Percentiles rank a stretch among this genome's conserved stretches.
phyloP scores from a whole-genome alignment of 2,113 vertebrate genomes.

The Herpetotheres cachinnans region DNA sequence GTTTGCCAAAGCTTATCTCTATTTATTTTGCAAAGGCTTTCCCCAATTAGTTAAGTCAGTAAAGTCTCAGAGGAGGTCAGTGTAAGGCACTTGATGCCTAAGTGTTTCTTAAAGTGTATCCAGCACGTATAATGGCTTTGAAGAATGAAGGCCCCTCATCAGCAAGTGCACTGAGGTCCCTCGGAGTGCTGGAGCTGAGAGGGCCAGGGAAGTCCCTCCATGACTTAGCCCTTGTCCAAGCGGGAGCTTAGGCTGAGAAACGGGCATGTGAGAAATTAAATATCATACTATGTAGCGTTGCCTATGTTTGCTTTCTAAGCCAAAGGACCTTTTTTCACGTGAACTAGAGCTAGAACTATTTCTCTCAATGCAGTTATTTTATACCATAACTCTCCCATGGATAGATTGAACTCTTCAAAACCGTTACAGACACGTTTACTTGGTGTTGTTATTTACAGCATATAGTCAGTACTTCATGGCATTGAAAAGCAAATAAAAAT shows the following conservation, averaged over 20 bases:
- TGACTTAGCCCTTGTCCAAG: background rate
- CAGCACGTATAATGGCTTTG: background rate
- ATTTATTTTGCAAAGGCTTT: conserved; percentile 57
- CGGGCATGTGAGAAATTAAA: background rate
- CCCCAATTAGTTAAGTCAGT: conserved; percentile 50
- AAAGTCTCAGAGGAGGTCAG: conserved; percentile 44
- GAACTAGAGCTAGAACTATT: background rate
- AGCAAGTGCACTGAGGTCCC: background rate
- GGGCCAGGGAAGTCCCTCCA: background rate
- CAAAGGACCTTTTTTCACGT: background rate
- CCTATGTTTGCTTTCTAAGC: background rate
- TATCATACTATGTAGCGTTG: background rate
- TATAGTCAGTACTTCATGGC: background rate
- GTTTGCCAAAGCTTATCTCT: conserved; percentile 47
- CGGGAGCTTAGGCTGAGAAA: background rate
- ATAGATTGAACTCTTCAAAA: background rate
- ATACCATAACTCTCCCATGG: background rate
- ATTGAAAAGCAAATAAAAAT: background rate
- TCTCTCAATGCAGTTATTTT: background rate
- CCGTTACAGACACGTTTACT: background rate
- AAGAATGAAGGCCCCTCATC: background rate
- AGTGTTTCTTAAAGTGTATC: conserved; percentile 10
- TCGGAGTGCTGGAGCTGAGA: rapidly evolving
- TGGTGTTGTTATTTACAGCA: background rate
- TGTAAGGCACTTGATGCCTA: conserved; percentile 17